Percentiles rank a stretch among this genome's conserved stretches.
These are phyloP conservation scores for Pteropus rufus DNA, from an alignment of 2,797 vertebrate genomes.

Conservation along the genomic window DNA sequence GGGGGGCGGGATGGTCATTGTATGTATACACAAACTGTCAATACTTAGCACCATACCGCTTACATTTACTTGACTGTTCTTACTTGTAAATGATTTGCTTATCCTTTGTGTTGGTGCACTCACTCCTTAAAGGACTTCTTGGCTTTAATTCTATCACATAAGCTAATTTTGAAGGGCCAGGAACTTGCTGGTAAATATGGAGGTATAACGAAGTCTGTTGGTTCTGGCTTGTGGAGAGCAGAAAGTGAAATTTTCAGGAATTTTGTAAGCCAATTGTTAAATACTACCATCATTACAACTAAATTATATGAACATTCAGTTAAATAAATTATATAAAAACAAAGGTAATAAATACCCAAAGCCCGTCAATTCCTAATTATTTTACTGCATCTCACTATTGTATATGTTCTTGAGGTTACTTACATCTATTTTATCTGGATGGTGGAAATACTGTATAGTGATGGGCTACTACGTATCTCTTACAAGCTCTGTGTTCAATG, in stretches of 20 bases:
- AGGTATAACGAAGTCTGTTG: background rate
- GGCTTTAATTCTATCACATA: background rate
- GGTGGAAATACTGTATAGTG: background rate
- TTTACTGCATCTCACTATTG: background rate
- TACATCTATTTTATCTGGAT: background rate
- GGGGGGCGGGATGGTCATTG: background rate
- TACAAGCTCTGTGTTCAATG: background rate
- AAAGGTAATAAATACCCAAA: background rate
- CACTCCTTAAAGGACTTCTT: background rate
- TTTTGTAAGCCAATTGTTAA: background rate
- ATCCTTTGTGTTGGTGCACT: background rate
- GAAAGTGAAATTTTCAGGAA: constrained; percentile 8
- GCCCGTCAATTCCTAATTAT: background rate
- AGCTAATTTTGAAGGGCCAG: background rate
- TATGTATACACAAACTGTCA: background rate
- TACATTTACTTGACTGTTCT: constrained; percentile 1
- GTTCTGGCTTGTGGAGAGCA: background rate
- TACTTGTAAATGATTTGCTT: background rate
- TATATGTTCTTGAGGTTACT: background rate
- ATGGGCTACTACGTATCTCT: background rate
- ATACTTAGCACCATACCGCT: background rate
- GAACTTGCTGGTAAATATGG: background rate
- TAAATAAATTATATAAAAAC: background rate
- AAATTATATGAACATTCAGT: background rate
- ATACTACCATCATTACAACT: background rate